phyloP scores from a whole-genome alignment of 2,888 invertebrate species.

The Cancer borealis region DNA sequence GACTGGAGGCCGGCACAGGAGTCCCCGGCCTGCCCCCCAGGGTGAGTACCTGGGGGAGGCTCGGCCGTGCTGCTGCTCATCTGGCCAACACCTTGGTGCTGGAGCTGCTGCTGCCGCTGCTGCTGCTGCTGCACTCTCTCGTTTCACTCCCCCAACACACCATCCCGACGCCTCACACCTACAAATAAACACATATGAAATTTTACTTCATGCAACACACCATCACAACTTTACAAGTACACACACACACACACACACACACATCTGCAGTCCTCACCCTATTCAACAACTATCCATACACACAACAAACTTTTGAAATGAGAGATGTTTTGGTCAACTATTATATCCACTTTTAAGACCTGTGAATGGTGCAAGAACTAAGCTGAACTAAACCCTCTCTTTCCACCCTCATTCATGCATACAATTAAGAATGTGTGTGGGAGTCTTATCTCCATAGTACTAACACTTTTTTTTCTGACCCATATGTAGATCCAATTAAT shows the following conservation, averaged over 20 bases:
- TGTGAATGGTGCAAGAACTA: too few species aligned
- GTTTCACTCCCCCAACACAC: conserved; percentile 73
- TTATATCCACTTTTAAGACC: too few species aligned
- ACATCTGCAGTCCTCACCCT: background rate
- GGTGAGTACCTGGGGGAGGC: conserved; percentile 64
- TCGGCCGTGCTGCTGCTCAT: conserved; percentile 71
- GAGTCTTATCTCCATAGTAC: too few species aligned
- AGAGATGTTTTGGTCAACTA: too few species aligned
- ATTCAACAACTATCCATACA: background rate
- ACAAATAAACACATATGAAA: background rate
- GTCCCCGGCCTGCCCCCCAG: conserved; percentile 69
- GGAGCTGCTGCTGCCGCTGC: conserved; percentile 70
- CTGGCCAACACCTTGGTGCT: conserved; percentile 73
- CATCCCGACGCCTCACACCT: conserved; percentile 75
- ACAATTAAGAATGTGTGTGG: background rate
- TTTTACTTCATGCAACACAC: background rate
- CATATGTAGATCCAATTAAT: background rate
- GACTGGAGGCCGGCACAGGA: conserved; percentile 63
- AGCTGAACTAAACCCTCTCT: background rate
- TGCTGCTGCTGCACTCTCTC: conserved; percentile 73
- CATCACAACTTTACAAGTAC: background rate
- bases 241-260: background rate
- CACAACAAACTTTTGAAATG: too few species aligned
- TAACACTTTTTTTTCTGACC: too few species aligned
- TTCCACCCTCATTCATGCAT: background rate